Evolutionary conservation across 2,113 vertebrate genomes (phyloP).

Genomic region (Pseudorectes ferrugineus): DNA sequence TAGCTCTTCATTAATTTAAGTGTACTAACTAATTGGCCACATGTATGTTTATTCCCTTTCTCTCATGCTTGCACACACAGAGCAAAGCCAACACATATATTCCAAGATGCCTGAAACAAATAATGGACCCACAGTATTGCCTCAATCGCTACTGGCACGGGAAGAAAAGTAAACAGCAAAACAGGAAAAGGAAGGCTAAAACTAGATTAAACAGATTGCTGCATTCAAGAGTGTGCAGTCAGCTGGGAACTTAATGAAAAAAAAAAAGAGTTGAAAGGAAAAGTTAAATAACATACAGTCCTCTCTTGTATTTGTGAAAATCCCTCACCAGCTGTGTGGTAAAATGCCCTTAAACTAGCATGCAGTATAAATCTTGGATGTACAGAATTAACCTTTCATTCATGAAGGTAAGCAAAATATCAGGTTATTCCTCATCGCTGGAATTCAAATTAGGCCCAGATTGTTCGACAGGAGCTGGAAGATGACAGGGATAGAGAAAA

Average conservation of each 20-base stretch:
- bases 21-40: neutral
- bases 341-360: conserved; percentile 9
- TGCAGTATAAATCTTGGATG: neutral
- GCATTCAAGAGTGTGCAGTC: conserved; percentile 37
- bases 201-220: conserved; percentile 63
- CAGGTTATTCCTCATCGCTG: conserved; percentile 12
- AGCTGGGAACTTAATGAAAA: conserved; percentile 37
- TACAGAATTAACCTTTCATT: conserved; percentile 29
- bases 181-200: conserved; percentile 65
- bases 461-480: neutral
- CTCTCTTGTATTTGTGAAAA: conserved; percentile 43
- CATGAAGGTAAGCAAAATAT: neutral
- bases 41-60: conserved; percentile 8
- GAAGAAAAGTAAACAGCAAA: conserved; percentile 64
- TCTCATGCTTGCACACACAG: neutral
- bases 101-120: conserved; percentile 26
- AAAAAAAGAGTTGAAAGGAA: conserved; percentile 6
- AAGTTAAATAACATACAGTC: conserved; percentile 45
- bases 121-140: conserved; percentile 55
- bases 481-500: neutral
- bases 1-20: conserved; percentile 31
- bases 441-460: conserved; percentile 1
- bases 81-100: conserved; percentile 46
- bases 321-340: conserved; percentile 6
- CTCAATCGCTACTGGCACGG: conserved; percentile 38